Base-by-base conservation (phyloP, 2,888 invertebrate species). In the Lathronympha strigana region DNA sequence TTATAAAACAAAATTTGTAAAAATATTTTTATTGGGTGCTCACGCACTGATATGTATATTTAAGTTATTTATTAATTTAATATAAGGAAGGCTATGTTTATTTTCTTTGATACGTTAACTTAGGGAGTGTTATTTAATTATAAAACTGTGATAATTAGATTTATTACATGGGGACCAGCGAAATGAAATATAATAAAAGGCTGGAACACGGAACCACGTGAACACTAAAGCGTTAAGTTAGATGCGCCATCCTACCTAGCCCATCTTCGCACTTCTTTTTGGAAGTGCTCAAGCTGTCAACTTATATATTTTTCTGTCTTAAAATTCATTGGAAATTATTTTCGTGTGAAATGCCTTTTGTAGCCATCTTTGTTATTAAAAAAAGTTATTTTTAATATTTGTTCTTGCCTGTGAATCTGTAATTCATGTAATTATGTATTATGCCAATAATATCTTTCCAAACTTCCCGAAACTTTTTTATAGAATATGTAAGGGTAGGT, bases 91-190 rank as follows among this genome's bases (percentile, higher is more conserved):
- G 89, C 90, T 90, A 90, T 91, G 89, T 90, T 82, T 83, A 85
- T 81, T 80, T 82, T 81, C 84, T 78, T 78, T 76, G 76, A 81
- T 83, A 81, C 77, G 77, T 78, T 57, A 76, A 75, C 72, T 74
- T 77, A 71, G 77, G 75, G 81, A 81, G 78, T 83, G 76, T 88
- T 88, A 89, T 84, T 88, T 90, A 81, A 87, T 86, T 83, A 85
- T 88, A 81, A 82, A 91, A 86, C 92, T 92, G 92, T 92, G 92
- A 92, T 92, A 92, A 88, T 90, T 90, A 90, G 88, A 78, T 82
- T 88, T 84, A 84, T 88, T 79, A 72, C 72, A 76, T 71, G 72
- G 69, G 68, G 74, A 80, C 78, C 81, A 80, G 77, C 79, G 76
- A 75, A 74, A 70, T 72, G 70, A 72, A 70, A 66, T 66, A 74